These are phyloP conservation scores for Pantelozetes paolii DNA, from an alignment of 2,888 invertebrate genomes.

Conservation along the genomic window DNA sequence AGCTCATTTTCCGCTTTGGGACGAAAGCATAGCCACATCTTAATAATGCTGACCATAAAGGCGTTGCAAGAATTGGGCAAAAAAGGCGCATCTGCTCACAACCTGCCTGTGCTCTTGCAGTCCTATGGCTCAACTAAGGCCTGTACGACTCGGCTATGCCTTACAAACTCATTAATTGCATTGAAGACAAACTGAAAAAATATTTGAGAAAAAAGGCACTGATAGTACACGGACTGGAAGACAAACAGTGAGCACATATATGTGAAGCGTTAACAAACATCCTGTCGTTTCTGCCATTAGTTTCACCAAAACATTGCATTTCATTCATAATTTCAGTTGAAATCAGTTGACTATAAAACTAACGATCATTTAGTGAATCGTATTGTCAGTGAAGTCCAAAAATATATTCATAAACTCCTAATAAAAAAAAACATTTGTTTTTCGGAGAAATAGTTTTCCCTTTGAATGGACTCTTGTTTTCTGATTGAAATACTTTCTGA, in stretches of 20 bases:
- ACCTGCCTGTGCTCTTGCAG: not conserved
- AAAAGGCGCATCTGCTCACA: slow-evolving; percentile 28
- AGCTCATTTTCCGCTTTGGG: slow-evolving; percentile 29
- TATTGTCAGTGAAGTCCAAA: not conserved
- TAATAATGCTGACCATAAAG: slow-evolving; percentile 36
- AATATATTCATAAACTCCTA: not conserved
- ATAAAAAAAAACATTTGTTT: slow-evolving; percentile 8
- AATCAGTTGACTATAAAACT: slow-evolving; percentile 3
- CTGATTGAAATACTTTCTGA: too few species aligned
- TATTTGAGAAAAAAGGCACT: not conserved
- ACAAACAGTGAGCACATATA: not conserved
- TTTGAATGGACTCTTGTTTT: not conserved
- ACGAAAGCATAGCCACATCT: slow-evolving; percentile 2
- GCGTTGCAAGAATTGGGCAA: slow-evolving; percentile 27
- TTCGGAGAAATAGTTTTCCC: not conserved
- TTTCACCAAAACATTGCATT: slow-evolving; percentile 7
- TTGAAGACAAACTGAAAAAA: slow-evolving; percentile 1
- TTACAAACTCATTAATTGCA: not conserved
- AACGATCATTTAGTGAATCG: slow-evolving; percentile 29
- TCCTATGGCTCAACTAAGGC: not conserved
- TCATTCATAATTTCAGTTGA: slow-evolving; percentile 27
- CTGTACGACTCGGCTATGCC: not conserved
- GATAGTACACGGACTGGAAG: not conserved
- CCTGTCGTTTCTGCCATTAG: slow-evolving; percentile 32
- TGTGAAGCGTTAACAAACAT: slow-evolving; percentile 26